phyloP scores from a whole-genome alignment of 1,140 invertebrate genomes.

The Portunus trituberculatus region DNA sequence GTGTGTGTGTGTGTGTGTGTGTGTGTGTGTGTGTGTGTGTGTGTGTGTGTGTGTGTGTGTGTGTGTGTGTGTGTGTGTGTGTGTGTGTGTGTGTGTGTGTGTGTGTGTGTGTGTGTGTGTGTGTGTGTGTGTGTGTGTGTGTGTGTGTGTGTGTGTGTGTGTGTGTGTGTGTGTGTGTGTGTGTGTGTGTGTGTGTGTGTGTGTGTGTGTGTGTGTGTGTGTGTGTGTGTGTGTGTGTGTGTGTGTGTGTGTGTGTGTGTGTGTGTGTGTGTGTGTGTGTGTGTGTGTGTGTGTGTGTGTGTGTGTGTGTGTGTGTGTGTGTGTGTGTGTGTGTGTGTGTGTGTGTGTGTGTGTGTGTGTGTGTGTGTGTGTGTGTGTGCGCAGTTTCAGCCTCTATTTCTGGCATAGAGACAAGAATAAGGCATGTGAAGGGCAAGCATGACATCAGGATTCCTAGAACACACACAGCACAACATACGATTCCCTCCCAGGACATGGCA shows the following conservation, averaged over 20 bases:
- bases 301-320: constrained; percentile 28
- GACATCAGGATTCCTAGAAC: too few species aligned
- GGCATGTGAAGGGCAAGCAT: too few species aligned
- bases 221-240: background rate
- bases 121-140: too few species aligned
- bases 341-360: constrained; percentile 41
- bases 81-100: too few species aligned
- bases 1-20: too few species aligned
- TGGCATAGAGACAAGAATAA: too few species aligned
- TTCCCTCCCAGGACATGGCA: too few species aligned
- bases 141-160: constrained; percentile 32
- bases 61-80: too few species aligned
- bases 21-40: too few species aligned
- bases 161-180: background rate
- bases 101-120: too few species aligned
- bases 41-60: too few species aligned
- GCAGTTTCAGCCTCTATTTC: background rate
- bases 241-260: background rate
- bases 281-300: constrained; percentile 21
- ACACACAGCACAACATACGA: too few species aligned
- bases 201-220: background rate
- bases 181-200: background rate
- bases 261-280: constrained; percentile 7
- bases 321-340: constrained; percentile 29
- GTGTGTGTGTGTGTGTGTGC: background rate